Conservation (phyloP, 2,888 invertebrate genomes). For the Dynastes tityus region DNA sequence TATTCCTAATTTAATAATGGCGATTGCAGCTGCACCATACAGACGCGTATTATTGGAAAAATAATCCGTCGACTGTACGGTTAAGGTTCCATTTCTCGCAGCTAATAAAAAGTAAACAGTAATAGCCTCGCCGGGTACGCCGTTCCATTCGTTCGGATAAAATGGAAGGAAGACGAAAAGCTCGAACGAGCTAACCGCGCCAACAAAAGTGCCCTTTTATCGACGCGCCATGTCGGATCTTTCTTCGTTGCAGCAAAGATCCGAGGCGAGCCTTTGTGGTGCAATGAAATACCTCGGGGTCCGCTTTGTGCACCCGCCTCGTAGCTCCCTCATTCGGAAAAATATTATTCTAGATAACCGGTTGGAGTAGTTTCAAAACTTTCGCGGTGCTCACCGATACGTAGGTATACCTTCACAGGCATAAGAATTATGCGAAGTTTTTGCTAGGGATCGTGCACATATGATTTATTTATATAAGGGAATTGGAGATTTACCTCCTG, state of each 20-base stretch:
- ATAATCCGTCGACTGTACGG: conserved; percentile 18
- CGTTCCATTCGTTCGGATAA: conserved; percentile 1
- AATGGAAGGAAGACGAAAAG: conserved; percentile 1
- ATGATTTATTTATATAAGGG: too few species aligned
- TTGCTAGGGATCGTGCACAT: too few species aligned
- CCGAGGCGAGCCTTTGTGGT: background rate
- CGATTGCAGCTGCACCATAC: background rate
- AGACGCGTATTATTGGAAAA: conserved; percentile 18
- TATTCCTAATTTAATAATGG: conserved; percentile 19
- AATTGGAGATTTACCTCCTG: too few species aligned
- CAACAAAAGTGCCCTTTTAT: background rate
- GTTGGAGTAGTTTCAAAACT: too few species aligned
- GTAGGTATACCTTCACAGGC: too few species aligned
- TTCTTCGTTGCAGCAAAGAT: background rate
- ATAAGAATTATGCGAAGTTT: too few species aligned
- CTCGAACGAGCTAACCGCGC: background rate
- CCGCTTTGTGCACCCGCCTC: background rate
- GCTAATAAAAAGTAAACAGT: conserved; percentile 33
- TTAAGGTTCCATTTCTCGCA: conserved; percentile 11
- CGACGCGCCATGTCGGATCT: background rate
- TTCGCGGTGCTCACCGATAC: too few species aligned
- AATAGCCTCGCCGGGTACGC: conserved; percentile 2
- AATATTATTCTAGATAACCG: conserved; percentile 3
- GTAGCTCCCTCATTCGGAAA: background rate
- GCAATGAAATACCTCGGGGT: background rate